These are phyloP conservation scores for Dasypogon diadema DNA, from an alignment of 2,888 invertebrate species.

Conservation along the genomic window DNA sequence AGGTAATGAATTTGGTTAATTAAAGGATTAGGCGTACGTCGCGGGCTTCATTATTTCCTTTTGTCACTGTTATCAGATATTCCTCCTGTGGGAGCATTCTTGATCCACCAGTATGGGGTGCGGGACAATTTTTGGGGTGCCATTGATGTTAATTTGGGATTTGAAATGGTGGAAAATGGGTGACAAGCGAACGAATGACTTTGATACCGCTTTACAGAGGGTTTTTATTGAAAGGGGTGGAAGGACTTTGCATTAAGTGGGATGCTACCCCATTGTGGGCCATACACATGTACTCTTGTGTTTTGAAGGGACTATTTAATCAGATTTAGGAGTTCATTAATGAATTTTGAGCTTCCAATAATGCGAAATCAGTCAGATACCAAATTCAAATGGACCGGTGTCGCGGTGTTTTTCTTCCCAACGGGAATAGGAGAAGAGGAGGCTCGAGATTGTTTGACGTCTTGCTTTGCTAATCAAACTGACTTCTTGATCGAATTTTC, in stretches of 20 bases:
- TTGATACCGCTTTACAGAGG: too few relatives aligned
- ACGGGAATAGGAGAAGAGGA: too few relatives aligned
- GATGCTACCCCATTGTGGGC: conserved; percentile 6
- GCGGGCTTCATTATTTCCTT: conserved; percentile 37
- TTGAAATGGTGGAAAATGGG: conserved; percentile 27
- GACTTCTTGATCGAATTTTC: conserved; percentile 4
- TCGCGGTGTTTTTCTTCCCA: background rate
- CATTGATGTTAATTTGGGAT: background rate
- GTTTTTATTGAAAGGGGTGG: background rate
- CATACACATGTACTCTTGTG: conserved; percentile 25
- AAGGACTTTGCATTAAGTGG: conserved; percentile 6
- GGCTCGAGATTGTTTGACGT: too few relatives aligned
- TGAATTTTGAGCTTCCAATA: too few relatives aligned
- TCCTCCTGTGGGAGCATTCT: conserved; percentile 33
- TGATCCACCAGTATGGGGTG: background rate
- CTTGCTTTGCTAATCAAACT: conserved; percentile 4
- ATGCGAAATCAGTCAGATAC: too few relatives aligned
- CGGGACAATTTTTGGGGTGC: conserved; percentile 8
- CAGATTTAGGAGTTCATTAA: conserved; percentile 54
- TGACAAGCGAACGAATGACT: conserved; percentile 37
- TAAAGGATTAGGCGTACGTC: conserved; percentile 38
- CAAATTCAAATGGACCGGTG: background rate
- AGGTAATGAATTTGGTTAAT: conserved; percentile 49
- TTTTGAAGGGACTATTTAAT: conserved; percentile 50
- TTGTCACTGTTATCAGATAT: conserved; percentile 34